These are phyloP conservation scores for Hermetia illucens DNA, from an alignment of 1,140 invertebrate species.

Conservation along the genomic window DNA sequence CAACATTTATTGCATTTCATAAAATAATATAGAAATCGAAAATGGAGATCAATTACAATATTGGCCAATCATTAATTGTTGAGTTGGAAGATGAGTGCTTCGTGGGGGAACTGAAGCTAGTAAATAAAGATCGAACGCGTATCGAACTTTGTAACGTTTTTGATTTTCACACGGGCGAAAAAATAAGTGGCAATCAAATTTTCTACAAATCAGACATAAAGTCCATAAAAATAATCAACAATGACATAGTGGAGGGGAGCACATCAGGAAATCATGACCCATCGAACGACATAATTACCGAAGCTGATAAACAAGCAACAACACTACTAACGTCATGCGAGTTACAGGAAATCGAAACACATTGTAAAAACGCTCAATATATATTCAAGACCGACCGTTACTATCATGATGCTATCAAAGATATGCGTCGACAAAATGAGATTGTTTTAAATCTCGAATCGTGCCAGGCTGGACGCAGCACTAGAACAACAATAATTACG, in stretches of 20 bases:
- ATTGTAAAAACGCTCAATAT: neutral
- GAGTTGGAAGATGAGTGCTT: constrained; percentile 6
- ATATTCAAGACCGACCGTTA: constrained; percentile 7
- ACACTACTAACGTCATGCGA: constrained; percentile 1
- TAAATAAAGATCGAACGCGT: constrained; percentile 2
- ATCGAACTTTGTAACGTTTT: constrained; percentile 7
- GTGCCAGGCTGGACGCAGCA: constrained; percentile 2
- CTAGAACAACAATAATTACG: constrained; percentile 4
- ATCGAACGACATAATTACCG: too few relatives aligned
- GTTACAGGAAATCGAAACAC: constrained; percentile 2
- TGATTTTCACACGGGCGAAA: constrained; percentile 5
- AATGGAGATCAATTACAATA: constrained; percentile 1
- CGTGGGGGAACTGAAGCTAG: constrained; percentile 4
- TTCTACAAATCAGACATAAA: constrained; percentile 6
- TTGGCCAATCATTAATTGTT: constrained; percentile 7
- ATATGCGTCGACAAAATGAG: constrained; percentile 5
- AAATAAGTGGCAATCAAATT: constrained; percentile 6
- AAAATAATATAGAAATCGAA: too few relatives aligned
- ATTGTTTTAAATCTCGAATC: constrained; percentile 7
- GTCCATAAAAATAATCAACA: constrained; percentile 3
- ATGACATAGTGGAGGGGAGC: constrained; percentile 1
- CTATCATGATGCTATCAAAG: constrained; percentile 7
- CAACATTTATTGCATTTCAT: too few relatives aligned
- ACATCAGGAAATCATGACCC: too few relatives aligned
- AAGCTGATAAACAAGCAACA: neutral